These are phyloP conservation scores for Sarcophaga subvicina DNA, from an alignment of 2,888 invertebrate genomes.

Conservation along the genomic window DNA sequence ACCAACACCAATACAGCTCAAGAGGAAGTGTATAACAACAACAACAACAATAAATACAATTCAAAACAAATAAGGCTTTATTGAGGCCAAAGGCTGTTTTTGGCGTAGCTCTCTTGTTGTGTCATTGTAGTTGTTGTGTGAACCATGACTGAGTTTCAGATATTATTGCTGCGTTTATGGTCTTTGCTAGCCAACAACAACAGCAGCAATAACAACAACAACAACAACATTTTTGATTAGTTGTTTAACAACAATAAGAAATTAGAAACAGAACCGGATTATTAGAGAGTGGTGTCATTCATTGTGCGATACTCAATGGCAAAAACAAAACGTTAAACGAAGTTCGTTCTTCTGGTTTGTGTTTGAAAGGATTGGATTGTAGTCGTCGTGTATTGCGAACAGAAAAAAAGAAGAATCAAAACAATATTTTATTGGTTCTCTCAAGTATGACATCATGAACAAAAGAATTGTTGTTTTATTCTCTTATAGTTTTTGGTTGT, in stretches of 20 bases:
- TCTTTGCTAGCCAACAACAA: neutral
- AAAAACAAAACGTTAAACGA: neutral
- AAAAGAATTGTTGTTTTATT: neutral
- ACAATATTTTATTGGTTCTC: conserved; percentile 27
- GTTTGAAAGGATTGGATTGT: conserved; percentile 40
- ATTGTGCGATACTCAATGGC: neutral
- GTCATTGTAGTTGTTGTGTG: conserved; percentile 20
- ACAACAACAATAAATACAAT: neutral
- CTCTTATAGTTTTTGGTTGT: neutral
- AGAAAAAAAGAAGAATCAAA: neutral
- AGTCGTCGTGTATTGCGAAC: neutral
- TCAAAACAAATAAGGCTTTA: conserved; percentile 49
- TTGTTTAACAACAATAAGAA: neutral
- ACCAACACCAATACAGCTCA: neutral
- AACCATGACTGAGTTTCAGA: conserved; percentile 26
- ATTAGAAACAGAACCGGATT: conserved; percentile 47
- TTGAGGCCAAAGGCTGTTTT: conserved; percentile 55
- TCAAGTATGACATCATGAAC: conserved; percentile 56
- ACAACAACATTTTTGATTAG: too few relatives aligned
- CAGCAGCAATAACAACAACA: too few relatives aligned
- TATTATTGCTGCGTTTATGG: conserved; percentile 13
- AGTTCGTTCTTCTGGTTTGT: conserved; percentile 1
- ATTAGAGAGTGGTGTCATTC: conserved; percentile 27
- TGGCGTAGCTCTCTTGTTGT: conserved; percentile 34
- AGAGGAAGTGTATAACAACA: neutral